Base-by-base conservation (phyloP, 2,797 vertebrate species). In the Xenops minutus region DNA sequence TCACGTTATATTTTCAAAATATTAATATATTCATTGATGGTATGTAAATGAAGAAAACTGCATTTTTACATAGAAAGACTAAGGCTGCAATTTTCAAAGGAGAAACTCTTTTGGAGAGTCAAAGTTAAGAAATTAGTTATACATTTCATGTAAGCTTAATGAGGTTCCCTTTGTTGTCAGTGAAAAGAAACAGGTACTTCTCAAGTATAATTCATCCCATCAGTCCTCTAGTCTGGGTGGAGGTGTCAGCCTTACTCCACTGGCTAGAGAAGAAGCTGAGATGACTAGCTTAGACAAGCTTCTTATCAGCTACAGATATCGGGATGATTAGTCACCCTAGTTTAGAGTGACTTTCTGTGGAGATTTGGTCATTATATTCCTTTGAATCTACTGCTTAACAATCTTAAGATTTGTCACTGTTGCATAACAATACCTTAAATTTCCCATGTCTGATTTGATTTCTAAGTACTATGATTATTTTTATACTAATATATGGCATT, bases 171-270 rank as follows among this genome's bases (percentile, higher is more conserved):
- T 55, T 69, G 52, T 68, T 84, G 88, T 82, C 84, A 77, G 78
- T 93, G 95, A 95, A 91, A 89, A 92, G 54, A 85, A 88, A 29
- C 69, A 85, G 88, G 51, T 58, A 72, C 48, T 78, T 89, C 54
- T 95, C 19, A 43, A 61, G 27, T 29, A 26, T 29, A 72, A 49
- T 72, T 89, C 61, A 85, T 54, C 48, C 58, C 58, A 75, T 72
- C 76, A 78, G 30, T 68, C 49, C 81, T 26, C 43, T 29, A 58
- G 62, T 27, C 30, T 85, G 46, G 20, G 55, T 24, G 37, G 75
- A 91, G 61, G n/a, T 92, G 43, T 62, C 69, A 81, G 61, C 21
- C 61, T 74, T 18, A 46, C n/a, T 67, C 27, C 56, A 24, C 44
- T n/a, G 48, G 27, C 46, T 64, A 43, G 34, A 79, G 75, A 72